Conservation (phyloP, 2,888 invertebrate genomes). For the Polyploca ridens region DNA sequence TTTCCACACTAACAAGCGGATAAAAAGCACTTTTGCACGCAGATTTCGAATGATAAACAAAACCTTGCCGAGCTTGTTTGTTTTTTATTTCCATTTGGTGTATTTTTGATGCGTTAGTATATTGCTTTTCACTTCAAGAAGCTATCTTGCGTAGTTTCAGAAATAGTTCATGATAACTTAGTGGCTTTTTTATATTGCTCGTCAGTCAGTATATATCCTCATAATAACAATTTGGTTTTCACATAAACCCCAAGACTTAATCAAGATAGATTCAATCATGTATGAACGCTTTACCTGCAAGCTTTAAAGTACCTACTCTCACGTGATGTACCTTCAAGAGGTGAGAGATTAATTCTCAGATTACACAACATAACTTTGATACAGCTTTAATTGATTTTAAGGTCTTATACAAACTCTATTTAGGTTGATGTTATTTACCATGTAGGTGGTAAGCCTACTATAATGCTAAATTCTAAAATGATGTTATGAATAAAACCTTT, state of each 20-base stretch:
- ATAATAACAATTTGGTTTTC: neutral
- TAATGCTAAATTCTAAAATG: neutral
- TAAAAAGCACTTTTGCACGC: no score
- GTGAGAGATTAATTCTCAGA: conserved; percentile 17
- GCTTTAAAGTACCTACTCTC: conserved; percentile 12
- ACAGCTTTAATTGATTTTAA: neutral
- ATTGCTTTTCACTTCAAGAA: no score
- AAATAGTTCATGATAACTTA: no score
- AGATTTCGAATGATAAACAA: no score
- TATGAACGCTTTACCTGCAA: neutral
- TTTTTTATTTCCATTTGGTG: no score
- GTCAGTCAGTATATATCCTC: no score
- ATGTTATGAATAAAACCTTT: neutral
- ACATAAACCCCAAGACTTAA: neutral
- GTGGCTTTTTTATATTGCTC: no score
- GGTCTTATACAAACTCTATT: neutral
- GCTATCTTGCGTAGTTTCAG: no score
- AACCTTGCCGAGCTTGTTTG: no score
- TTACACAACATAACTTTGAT: conserved; percentile 25
- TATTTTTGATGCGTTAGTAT: no score
- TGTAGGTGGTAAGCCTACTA: neutral
- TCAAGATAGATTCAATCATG: neutral
- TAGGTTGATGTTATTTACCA: neutral
- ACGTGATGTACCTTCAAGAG: conserved; percentile 8
- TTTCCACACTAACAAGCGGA: no score